These are phyloP conservation scores for Cyclura pinguis DNA, from an alignment of 2,797 vertebrate species.

Conservation along the genomic window DNA sequence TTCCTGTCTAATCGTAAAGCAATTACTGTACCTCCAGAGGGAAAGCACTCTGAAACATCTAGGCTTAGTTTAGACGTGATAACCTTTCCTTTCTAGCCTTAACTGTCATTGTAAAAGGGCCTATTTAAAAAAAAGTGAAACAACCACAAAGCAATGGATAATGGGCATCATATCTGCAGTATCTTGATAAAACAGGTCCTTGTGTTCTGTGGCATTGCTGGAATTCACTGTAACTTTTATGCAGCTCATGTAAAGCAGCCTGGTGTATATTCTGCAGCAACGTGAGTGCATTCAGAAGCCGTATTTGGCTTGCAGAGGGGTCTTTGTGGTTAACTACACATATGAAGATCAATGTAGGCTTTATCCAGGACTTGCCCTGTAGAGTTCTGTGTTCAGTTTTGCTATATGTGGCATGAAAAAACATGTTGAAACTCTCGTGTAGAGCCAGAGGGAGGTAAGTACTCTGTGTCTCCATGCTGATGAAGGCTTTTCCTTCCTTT, in stretches of 20 bases:
- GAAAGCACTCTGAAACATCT: constrained; percentile 73
- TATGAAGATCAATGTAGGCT: background rate
- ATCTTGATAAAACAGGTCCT: background rate
- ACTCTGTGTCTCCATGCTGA: no score
- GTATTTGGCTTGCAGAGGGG: background rate
- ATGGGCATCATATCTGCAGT: background rate
- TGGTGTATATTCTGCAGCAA: background rate
- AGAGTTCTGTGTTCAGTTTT: constrained; percentile 8
- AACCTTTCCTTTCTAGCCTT: constrained; percentile 60
- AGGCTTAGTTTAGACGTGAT: constrained; percentile 60
- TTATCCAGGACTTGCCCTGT: background rate
- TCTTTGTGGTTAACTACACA: background rate
- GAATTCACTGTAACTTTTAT: background rate
- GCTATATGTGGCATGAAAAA: background rate
- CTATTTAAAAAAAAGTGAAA: constrained; percentile 34
- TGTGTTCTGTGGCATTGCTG: background rate
- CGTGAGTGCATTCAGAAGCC: background rate
- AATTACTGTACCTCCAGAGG: constrained; percentile 79
- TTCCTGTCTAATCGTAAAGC: constrained; percentile 85
- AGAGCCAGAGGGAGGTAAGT: no score
- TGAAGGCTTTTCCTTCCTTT: no score
- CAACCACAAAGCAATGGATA: constrained; percentile 21
- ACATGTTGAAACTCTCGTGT: background rate
- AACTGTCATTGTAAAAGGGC: constrained; percentile 42
- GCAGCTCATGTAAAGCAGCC: background rate